Base-by-base conservation (phyloP, 2,113 vertebrate species). In the Festucalex cinctus region DNA sequence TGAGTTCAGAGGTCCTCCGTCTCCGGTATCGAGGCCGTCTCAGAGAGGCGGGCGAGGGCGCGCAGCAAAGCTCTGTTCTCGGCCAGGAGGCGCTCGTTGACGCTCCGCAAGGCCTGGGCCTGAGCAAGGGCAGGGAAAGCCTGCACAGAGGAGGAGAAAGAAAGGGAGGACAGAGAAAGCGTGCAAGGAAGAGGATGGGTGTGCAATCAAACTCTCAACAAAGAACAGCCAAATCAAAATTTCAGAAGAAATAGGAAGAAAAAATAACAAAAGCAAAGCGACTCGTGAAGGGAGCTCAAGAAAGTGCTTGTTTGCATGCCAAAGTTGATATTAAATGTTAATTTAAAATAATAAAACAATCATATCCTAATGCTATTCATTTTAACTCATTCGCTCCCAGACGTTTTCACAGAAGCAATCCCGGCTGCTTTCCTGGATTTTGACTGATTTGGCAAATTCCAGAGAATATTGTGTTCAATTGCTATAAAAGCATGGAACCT, bases 61-160 rank as follows among this genome's bases (percentile, higher is more conserved):
- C 94, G 93, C 82, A 95, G 93, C 93, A 98, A 93, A 86, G 95
- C 95, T 92, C 93, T 94, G 89, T 97, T 98, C 88, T 97, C 95
- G 74, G 94, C 93, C 92, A 95, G 91, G 81, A 98, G 95, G 67
- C 91, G 90, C 85, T 96, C 91, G 85, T 95, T 97, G 87, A 94
- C 88, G 90, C 92, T 92, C 89, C 94, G 93, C 92, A 97, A 84
- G 85, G 93, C 89, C 85, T 94, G 94, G 86, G 94, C 91, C 91
- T 94, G 94, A 89, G 94, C 93, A 90, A 97, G 91, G 89, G 94
- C 93, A 78, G 96, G 94, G 86, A 94, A 92, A 78, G 92, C 93
- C 95, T 97, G 93, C 81, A 81, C 84, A 93, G 82, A 92, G 72
- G 78, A 75, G 71, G 68, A 88, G 44, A 49, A 28, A 88, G 57